Evolutionary conservation across 2,888 invertebrate species (phyloP).

Genomic region (Erebia aethiops): DNA sequence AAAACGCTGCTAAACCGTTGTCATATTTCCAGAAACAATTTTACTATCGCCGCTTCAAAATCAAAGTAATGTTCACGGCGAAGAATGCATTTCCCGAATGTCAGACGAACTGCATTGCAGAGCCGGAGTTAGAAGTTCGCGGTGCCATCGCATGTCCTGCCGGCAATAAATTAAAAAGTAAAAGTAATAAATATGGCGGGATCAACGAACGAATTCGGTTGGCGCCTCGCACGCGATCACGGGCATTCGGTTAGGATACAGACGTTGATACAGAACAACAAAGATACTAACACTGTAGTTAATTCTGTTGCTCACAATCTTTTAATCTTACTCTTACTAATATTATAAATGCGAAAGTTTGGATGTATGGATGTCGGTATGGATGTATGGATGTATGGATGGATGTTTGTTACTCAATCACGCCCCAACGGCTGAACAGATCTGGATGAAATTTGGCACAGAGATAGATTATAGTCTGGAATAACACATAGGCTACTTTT

Average conservation of each 20-base stretch:
- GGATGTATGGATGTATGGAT: too few relatives aligned
- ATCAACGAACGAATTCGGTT: conserved; percentile 47
- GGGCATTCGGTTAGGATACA: conserved; percentile 39
- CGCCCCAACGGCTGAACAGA: too few relatives aligned
- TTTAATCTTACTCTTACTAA: too few relatives aligned
- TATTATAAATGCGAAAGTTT: too few relatives aligned
- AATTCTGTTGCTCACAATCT: too few relatives aligned
- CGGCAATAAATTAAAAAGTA: conserved; percentile 48
- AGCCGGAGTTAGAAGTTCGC: conserved; percentile 40
- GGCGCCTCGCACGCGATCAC: conserved; percentile 47
- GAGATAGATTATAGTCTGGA: too few relatives aligned
- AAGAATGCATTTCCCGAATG: conserved; percentile 27
- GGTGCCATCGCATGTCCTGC: conserved; percentile 44
- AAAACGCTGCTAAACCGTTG: not conserved
- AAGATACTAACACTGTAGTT: not conserved
- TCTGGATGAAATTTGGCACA: too few relatives aligned
- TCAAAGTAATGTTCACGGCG: conserved; percentile 18
- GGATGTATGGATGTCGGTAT: too few relatives aligned
- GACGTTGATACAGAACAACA: not conserved
- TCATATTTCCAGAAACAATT: conserved; percentile 15
- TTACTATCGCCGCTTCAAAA: conserved; percentile 10
- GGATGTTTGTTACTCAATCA: too few relatives aligned
- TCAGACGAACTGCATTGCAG: conserved; percentile 44
- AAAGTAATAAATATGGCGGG: conserved; percentile 50
- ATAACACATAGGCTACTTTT: too few relatives aligned